Conservation (phyloP, 92 coral and sea anemone genomes). For the Umimayanthus kanabou region DNA sequence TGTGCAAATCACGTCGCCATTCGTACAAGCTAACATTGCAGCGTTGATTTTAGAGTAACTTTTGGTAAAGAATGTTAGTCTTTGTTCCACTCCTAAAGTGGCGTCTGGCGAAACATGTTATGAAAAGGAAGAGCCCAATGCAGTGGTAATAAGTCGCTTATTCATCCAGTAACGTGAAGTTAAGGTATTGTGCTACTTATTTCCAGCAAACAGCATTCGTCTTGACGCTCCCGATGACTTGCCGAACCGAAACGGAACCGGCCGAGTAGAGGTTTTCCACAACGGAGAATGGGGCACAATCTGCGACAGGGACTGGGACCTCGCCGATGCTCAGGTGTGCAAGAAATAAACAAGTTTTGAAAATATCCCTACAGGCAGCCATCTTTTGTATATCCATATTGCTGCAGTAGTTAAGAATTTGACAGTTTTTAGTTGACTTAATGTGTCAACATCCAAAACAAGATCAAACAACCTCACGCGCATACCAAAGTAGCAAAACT, state of each 20-base stretch:
- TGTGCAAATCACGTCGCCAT: too few species aligned
- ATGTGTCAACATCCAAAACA: too few species aligned
- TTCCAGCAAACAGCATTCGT: slow-evolving; percentile 72
- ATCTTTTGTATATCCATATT: too few species aligned
- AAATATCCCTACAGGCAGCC: not conserved
- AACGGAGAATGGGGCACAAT: slow-evolving; percentile 83
- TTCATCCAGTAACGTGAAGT: not conserved
- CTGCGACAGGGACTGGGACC: slow-evolving; percentile 82
- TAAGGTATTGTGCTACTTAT: not conserved
- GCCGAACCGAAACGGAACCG: slow-evolving; percentile 68
- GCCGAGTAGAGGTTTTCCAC: slow-evolving; percentile 81
- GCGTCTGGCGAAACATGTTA: not conserved
- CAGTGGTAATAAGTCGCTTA: not conserved
- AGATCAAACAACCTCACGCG: too few species aligned
- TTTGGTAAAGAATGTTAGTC: too few species aligned
- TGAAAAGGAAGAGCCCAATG: too few species aligned
- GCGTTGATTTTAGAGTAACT: too few species aligned
- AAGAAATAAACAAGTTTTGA: not conserved
- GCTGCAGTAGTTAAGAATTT: too few species aligned
- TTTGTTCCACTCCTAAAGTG: too few species aligned
- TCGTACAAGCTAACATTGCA: too few species aligned
- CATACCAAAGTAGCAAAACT: too few species aligned
- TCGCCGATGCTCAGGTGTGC: slow-evolving; percentile 71
- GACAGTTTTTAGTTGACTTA: too few species aligned
- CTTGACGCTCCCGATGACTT: slow-evolving; percentile 59